Base-by-base conservation (phyloP, 2,797 vertebrate species). In the Poeciliopsis paucimaculata region DNA sequence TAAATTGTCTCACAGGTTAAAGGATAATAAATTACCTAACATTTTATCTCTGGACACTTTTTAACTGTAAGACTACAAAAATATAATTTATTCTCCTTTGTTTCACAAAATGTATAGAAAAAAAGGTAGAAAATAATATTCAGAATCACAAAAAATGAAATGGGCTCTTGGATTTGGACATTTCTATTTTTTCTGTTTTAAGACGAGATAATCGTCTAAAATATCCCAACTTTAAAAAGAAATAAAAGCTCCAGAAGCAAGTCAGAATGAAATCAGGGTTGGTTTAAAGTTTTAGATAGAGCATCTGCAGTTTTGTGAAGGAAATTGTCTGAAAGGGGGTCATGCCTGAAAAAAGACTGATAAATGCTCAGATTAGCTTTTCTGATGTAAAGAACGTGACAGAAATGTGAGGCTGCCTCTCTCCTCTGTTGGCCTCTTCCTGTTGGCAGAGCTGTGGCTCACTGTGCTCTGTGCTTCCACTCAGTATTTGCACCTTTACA, bases 391-490 rank as follows among this genome's bases (percentile, higher is more conserved):
- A 77, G 77, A 5, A 41, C 57, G 36, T 5, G 64, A 68, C 66
- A 45, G 23, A 46, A 28, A 71, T 10, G 26, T 18, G 26, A 71
- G n/a, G 26, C 13, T 9, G 68, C 26, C 43, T 46, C 28, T 75
- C 36, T 68, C 72, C 66, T 79, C 88, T 74, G 45, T 68, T 79
- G 84, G 49, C 82, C 70, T 45, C 79, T 10, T 84, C 79, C 87
- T 74, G 41, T 64, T 81, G 84, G 45, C 82, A 82, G 66, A 72
- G 77, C 70, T 45, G 79, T n/a, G 85, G 74, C 81, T 84, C 84
- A 75, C 82, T 86, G 79, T 79, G 85, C 80, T 84, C 86, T 75
- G 75, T 83, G 49, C 80, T 85, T 89, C 79, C 77, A 85, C 82
- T 87, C 78, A 75, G 51, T 76, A 82, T 75, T 68, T 79, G 75